A percentile compares a stretch with the other conserved stretches of the same genome.
These are phyloP conservation scores for Zosterops hypoxanthus DNA, from an alignment of 2,113 vertebrate genomes.

Conservation along the genomic window DNA sequence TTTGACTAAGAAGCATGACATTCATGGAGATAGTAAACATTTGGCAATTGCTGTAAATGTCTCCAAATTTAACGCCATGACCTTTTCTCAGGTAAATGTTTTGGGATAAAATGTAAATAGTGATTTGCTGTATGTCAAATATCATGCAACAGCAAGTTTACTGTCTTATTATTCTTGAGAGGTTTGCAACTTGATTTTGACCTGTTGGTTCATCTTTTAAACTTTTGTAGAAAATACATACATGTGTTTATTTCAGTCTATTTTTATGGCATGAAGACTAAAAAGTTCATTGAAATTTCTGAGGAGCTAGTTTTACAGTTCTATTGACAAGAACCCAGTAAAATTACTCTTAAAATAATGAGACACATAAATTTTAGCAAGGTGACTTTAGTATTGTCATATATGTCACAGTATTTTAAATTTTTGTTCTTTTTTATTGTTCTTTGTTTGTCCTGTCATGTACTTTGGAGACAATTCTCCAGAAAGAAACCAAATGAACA, in stretches of 20 bases:
- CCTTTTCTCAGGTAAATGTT: constrained; percentile 86
- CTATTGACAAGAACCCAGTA: background rate
- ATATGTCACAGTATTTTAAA: background rate
- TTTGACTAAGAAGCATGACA: constrained; percentile 81
- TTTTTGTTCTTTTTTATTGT: rapidly evolving
- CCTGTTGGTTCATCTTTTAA: constrained; percentile 60
- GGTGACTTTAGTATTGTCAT: background rate
- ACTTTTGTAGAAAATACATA: constrained; percentile 31
- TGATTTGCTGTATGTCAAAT: constrained; percentile 82
- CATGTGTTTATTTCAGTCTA: background rate
- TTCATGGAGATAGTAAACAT: constrained; percentile 83
- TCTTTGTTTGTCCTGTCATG: background rate
- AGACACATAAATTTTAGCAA: background rate
- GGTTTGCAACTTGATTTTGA: constrained; percentile 71
- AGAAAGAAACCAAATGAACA: background rate
- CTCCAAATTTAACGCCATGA: constrained; percentile 82
- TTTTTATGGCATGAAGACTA: background rate
- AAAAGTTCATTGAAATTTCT: background rate
- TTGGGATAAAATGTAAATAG: constrained; percentile 86
- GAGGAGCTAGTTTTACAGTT: background rate
- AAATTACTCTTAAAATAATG: background rate
- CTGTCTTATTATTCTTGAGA: constrained; percentile 75
- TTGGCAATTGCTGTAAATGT: constrained; percentile 83
- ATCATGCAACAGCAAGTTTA: constrained; percentile 74
- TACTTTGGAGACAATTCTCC: background rate